A percentile compares a stretch with the other conserved stretches of the same genome.
Conservation (phyloP, 1,140 invertebrate genomes). For the Mesaphorura yosii region DNA sequence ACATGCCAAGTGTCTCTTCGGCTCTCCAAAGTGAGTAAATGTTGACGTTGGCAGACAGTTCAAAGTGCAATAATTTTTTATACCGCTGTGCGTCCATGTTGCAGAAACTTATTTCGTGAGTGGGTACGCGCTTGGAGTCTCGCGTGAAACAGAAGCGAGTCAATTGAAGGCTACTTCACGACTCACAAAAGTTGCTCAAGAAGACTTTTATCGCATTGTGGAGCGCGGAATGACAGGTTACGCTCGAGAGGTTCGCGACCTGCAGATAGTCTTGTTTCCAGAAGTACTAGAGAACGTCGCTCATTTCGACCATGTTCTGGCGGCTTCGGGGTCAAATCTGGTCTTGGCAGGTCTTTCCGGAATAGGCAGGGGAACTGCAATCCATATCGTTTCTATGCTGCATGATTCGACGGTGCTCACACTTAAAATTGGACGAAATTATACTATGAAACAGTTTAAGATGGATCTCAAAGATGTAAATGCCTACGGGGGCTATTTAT, state of each 20-base stretch:
- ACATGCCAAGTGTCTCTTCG: background rate
- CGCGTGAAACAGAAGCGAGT: background rate
- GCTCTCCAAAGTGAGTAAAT: background rate
- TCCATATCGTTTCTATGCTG: constrained; percentile 57
- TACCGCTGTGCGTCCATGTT: no score
- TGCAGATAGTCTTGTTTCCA: constrained; percentile 48
- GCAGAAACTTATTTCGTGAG: constrained; percentile 1
- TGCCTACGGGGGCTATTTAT: constrained; percentile 1
- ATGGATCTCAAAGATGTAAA: constrained; percentile 49
- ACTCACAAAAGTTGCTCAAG: constrained; percentile 42
- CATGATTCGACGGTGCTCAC: constrained; percentile 55
- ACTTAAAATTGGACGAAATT: constrained; percentile 46
- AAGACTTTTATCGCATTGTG: constrained; percentile 49
- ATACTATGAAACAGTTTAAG: constrained; percentile 50
- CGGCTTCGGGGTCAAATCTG: constrained; percentile 50
- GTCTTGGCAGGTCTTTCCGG: constrained; percentile 64
- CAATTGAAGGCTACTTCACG: background rate
- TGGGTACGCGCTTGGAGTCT: background rate
- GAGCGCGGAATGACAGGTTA: constrained; percentile 55
- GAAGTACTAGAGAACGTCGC: constrained; percentile 55
- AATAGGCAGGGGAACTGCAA: constrained; percentile 60
- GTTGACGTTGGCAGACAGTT: no score
- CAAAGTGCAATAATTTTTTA: background rate
- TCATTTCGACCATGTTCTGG: constrained; percentile 49
- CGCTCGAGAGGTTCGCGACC: constrained; percentile 47